phyloP scores from a whole-genome alignment of 2,888 invertebrate species.

The Lithophane semibrunnea region DNA sequence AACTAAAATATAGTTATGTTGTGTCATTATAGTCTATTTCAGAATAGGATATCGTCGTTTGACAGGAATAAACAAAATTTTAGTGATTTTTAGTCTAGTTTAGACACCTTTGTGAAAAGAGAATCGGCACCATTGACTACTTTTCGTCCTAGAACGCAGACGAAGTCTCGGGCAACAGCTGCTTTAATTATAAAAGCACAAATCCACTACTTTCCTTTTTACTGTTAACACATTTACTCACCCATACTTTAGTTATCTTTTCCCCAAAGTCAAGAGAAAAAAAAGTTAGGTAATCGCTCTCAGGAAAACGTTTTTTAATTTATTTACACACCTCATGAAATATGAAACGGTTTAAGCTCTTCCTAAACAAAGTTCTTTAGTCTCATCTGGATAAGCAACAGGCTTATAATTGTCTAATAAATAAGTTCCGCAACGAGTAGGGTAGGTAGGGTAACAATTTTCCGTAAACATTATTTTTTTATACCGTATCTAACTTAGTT shows the following conservation, averaged over 20 bases:
- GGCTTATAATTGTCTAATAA: constrained; percentile 58
- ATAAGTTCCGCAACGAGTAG: constrained; percentile 38
- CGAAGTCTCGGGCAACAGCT: too few relatives aligned
- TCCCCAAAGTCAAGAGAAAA: background rate
- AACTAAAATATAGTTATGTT: too few relatives aligned
- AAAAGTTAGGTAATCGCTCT: background rate
- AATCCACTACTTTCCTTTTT: too few relatives aligned
- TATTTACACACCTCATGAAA: constrained; percentile 34
- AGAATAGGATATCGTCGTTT: too few relatives aligned
- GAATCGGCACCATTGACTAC: too few relatives aligned
- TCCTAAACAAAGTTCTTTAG: constrained; percentile 37
- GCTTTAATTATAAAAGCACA: too few relatives aligned
- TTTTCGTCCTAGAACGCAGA: too few relatives aligned
- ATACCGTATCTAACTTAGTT: background rate
- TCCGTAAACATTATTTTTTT: constrained; percentile 28
- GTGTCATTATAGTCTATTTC: too few relatives aligned
- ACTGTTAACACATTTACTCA: too few relatives aligned
- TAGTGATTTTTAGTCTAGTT: too few relatives aligned
- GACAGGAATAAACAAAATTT: too few relatives aligned
- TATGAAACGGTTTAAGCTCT: constrained; percentile 17
- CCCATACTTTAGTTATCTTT: background rate
- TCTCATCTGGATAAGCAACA: constrained; percentile 49
- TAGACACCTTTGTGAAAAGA: too few relatives aligned
- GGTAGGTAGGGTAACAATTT: background rate
- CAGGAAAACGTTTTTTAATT: background rate